These are phyloP conservation scores for Grammomys dolichurus DNA, from an alignment of 2,113 vertebrate genomes.

Conservation along the genomic window DNA sequence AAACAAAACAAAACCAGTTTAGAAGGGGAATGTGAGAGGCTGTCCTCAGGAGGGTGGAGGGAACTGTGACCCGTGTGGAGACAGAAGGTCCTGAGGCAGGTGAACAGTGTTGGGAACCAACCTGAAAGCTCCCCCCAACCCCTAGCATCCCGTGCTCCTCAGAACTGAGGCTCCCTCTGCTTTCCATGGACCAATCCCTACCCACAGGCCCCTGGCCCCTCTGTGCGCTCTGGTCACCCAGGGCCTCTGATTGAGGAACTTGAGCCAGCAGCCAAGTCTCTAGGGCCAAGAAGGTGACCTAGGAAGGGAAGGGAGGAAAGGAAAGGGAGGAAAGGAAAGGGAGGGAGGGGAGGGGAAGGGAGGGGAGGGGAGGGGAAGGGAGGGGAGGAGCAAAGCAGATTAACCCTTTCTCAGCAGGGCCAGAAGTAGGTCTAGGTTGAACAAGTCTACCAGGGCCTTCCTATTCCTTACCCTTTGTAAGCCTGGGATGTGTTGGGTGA, in stretches of 20 bases:
- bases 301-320: not conserved
- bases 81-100: not conserved
- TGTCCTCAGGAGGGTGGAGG: not conserved
- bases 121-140: not conserved
- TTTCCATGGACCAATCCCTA: not conserved
- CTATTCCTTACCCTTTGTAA: not conserved
- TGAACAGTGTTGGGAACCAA: not conserved
- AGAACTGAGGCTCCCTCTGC: not conserved
- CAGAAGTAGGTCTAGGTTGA: not conserved
- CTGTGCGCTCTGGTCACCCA: slow-evolving; percentile 64
- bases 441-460: not conserved
- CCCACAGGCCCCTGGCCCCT: not conserved
- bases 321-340: not conserved
- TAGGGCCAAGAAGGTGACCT: slow-evolving; percentile 81
- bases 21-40: slow-evolving; percentile 41
- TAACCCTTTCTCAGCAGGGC: slow-evolving; percentile 59
- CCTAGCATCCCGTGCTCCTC: not conserved
- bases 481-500: not conserved
- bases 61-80: not conserved
- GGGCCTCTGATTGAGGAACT: slow-evolving; percentile 73
- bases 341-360: not conserved
- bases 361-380: not conserved
- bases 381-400: not conserved
- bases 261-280: slow-evolving; percentile 76
- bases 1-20: not conserved